Evolutionary conservation across 2,797 vertebrate genomes (phyloP).

Genomic region (Clarias laeviceps): DNA sequence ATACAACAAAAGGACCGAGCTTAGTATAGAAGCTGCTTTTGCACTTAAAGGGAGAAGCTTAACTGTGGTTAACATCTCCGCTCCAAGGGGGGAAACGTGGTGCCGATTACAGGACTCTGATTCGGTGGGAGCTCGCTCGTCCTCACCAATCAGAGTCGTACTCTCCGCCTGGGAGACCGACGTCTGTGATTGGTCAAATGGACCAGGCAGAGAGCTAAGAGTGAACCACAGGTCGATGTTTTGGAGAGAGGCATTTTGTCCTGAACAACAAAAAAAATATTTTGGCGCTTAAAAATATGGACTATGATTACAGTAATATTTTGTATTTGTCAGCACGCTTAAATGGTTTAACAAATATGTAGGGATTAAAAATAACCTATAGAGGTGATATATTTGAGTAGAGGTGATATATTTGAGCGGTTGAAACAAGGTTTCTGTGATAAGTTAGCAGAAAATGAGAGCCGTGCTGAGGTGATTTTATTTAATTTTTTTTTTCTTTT

Average conservation of each 20-base stretch:
- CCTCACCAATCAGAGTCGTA: slow-evolving; percentile 56
- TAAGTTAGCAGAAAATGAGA: slow-evolving; percentile 35
- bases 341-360: slow-evolving; percentile 34
- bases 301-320: slow-evolving; percentile 26
- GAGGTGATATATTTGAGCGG: slow-evolving; percentile 37
- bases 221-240: slow-evolving; percentile 34
- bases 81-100: slow-evolving; percentile 19
- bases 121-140: slow-evolving; percentile 34
- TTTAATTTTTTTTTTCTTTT: slow-evolving; percentile 47
- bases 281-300: slow-evolving; percentile 43
- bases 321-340: slow-evolving; percentile 51
- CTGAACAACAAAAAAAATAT: slow-evolving; percentile 8
- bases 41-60: slow-evolving; percentile 75
- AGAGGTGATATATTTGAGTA: slow-evolving; percentile 43
- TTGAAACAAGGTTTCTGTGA: slow-evolving; percentile 51
- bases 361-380: slow-evolving; percentile 3
- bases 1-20: slow-evolving; percentile 64
- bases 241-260: slow-evolving; percentile 34
- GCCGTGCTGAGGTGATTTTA: slow-evolving; percentile 53
- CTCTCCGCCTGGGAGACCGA: slow-evolving; percentile 51
- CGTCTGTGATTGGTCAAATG: slow-evolving; percentile 43
- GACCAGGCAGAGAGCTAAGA: slow-evolving; percentile 34
- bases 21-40: slow-evolving; percentile 79
- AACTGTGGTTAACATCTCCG: slow-evolving; percentile 64
- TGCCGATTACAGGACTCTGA: slow-evolving; percentile 41